Evolutionary conservation across 2,797 vertebrate genomes (phyloP).

Genomic region (Ambastaia sidthimunki): DNA sequence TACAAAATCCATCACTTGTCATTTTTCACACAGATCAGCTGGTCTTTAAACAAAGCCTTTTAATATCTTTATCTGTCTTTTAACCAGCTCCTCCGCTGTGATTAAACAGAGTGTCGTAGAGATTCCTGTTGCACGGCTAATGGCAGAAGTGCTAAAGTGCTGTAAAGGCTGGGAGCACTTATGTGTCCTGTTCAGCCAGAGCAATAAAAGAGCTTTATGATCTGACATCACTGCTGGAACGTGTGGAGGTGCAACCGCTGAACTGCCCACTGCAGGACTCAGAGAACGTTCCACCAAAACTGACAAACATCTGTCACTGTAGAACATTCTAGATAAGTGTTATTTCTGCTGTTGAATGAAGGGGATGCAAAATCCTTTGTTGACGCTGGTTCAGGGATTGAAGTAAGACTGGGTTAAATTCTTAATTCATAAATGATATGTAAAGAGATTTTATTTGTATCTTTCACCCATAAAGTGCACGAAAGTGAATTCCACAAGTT

Average conservation of each 20-base stretch:
- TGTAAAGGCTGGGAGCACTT: slow-evolving; percentile 62
- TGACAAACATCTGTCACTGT: not conserved
- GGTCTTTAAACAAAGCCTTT: slow-evolving; percentile 60
- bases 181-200: slow-evolving; percentile 59
- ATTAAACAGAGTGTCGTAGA: slow-evolving; percentile 42
- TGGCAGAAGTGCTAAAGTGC: slow-evolving; percentile 62
- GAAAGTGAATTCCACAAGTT: too few species aligned
- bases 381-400: not conserved
- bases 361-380: not conserved
- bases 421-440: not conserved
- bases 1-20: slow-evolving; percentile 54
- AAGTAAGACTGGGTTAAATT: not conserved
- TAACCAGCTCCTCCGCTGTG: slow-evolving; percentile 42
- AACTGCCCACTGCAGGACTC: slow-evolving; percentile 45
- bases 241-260: slow-evolving; percentile 51
- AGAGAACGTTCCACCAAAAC: slow-evolving; percentile 17
- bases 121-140: slow-evolving; percentile 62
- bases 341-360: not conserved
- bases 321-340: not conserved
- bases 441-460: too few species aligned
- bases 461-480: too few species aligned
- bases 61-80: slow-evolving; percentile 53
- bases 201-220: slow-evolving; percentile 66
- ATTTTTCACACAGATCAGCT: slow-evolving; percentile 51
- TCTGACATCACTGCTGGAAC: slow-evolving; percentile 70